These are phyloP conservation scores for Stigmatopora argus DNA, from an alignment of 2,113 vertebrate genomes.

Conservation along the genomic window DNA sequence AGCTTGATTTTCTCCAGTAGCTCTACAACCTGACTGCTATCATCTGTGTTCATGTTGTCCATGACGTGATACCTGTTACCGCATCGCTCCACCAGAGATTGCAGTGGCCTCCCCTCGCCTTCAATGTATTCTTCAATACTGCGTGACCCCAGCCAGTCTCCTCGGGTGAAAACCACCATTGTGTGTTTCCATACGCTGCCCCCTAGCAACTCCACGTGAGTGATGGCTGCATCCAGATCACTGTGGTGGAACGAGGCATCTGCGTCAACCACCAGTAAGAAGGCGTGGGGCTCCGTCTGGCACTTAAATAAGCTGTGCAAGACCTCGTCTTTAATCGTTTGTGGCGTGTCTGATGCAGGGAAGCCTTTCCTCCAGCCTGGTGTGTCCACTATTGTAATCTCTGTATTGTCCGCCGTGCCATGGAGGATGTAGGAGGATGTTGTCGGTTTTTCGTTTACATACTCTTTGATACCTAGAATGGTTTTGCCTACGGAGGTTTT, in stretches of 20 bases:
- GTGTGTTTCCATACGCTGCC: constrained; percentile 34
- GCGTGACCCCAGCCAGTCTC: constrained; percentile 41
- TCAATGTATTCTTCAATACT: constrained; percentile 42
- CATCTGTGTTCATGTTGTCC: constrained; percentile 33
- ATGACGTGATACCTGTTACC: constrained; percentile 51
- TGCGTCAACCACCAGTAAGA: constrained; percentile 46
- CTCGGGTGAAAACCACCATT: constrained; percentile 40
- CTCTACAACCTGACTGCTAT: constrained; percentile 29
- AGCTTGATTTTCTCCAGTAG: constrained; percentile 40
- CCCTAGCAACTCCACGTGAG: constrained; percentile 43
- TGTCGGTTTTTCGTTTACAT: constrained; percentile 17
- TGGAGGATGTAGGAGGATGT: background rate
- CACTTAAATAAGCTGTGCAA: constrained; percentile 35
- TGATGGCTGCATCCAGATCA: constrained; percentile 19
- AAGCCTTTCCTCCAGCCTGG: too few relatives aligned
- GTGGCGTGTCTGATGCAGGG: too few relatives aligned
- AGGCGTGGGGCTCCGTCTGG: constrained; percentile 43
- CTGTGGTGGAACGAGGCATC: constrained; percentile 33
- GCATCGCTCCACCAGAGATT: constrained; percentile 32
- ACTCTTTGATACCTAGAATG: constrained; percentile 29
- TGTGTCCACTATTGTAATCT: constrained; percentile 36
- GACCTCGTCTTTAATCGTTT: constrained; percentile 47
- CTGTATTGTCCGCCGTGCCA: constrained; percentile 22
- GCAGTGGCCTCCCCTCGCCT: constrained; percentile 36
- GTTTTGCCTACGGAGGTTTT: constrained; percentile 44